Conservation (phyloP, 1,140 invertebrate genomes). For the Drosophila ambigua region DNA sequence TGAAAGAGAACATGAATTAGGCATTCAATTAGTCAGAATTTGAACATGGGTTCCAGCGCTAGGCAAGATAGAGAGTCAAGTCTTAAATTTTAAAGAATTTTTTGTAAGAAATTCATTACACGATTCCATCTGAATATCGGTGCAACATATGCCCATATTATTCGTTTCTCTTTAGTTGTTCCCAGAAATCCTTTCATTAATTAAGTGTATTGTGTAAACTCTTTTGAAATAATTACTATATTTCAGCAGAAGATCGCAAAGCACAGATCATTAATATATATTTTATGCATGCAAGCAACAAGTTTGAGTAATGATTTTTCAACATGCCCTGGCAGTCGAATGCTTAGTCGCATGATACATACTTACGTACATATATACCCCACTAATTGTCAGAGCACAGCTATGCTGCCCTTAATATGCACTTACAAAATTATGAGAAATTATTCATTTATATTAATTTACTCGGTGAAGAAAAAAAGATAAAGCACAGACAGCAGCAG, state of each 20-base stretch:
- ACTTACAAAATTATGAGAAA: conserved; percentile 35
- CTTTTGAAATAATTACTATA: conserved; percentile 18
- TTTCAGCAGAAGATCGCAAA: conserved; percentile 20
- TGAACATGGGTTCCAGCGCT: conserved; percentile 13
- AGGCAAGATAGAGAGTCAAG: background rate
- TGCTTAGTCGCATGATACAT: conserved; percentile 16
- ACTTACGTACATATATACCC: conserved; percentile 8
- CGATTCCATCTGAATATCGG: background rate
- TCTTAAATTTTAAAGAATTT: background rate
- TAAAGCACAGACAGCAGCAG: conserved; percentile 1
- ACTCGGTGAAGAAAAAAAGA: background rate
- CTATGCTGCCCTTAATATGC: conserved; percentile 18
- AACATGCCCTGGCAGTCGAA: background rate
- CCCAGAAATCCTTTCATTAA: conserved; percentile 38
- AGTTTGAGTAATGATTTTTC: conserved; percentile 55
- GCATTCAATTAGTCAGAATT: conserved; percentile 57
- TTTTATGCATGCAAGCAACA: conserved; percentile 11
- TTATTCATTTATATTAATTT: conserved; percentile 75
- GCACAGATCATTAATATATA: conserved; percentile 43
- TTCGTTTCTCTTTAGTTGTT: conserved; percentile 2
- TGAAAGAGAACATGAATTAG: conserved; percentile 24
- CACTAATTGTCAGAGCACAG: conserved; percentile 50
- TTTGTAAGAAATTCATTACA: background rate
- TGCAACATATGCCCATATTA: background rate
- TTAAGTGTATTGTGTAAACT: conserved; percentile 27